phyloP scores from a whole-genome alignment of 2,113 vertebrate genomes.

The Herpailurus yagouaroundi region DNA sequence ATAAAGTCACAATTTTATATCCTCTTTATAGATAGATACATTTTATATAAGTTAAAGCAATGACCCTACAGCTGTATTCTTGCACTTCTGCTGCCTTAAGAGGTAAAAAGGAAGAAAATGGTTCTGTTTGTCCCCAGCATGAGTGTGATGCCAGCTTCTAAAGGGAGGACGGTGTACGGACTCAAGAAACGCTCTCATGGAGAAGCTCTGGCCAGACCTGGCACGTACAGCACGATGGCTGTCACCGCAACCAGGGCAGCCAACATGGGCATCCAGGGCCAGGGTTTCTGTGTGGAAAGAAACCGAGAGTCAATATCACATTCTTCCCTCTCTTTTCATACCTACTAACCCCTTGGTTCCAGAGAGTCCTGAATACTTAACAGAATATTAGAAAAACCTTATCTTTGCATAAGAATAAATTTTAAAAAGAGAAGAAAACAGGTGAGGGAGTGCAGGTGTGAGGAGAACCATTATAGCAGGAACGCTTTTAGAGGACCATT shows the following conservation, averaged over 20 bases:
- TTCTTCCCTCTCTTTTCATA: constrained; percentile 79
- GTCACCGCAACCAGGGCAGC: constrained; percentile 97
- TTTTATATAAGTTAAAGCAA: constrained; percentile 97
- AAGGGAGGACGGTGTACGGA: constrained; percentile 89
- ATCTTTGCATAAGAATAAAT: constrained; percentile 47
- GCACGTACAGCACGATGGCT: constrained; percentile 94
- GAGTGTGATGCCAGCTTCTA: constrained; percentile 89
- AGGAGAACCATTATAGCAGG: constrained; percentile 16
- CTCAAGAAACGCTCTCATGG: constrained; percentile 90
- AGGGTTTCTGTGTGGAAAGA: constrained; percentile 93
- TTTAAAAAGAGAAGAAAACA: constrained; percentile 52
- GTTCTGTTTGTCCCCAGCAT: constrained; percentile 88
- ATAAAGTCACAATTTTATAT: constrained; percentile 95
- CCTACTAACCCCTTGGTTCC: constrained; percentile 80
- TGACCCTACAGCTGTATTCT: constrained; percentile 89
- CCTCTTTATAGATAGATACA: constrained; percentile 97
- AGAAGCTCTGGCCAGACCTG: constrained; percentile 96
- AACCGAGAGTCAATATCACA: constrained; percentile 88
- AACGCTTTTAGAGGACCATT: constrained; percentile 43
- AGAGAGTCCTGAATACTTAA: constrained; percentile 79
- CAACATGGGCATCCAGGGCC: constrained; percentile 99
- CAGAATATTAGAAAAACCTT: constrained; percentile 62
- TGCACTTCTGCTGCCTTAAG: constrained; percentile 88
- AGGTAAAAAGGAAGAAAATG: constrained; percentile 91
- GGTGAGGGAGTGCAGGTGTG: not conserved